Percentiles rank a stretch among this genome's conserved stretches.
Evolutionary conservation across 2,113 vertebrate genomes (phyloP).

Genomic region (Eonycteris spelaea): DNA sequence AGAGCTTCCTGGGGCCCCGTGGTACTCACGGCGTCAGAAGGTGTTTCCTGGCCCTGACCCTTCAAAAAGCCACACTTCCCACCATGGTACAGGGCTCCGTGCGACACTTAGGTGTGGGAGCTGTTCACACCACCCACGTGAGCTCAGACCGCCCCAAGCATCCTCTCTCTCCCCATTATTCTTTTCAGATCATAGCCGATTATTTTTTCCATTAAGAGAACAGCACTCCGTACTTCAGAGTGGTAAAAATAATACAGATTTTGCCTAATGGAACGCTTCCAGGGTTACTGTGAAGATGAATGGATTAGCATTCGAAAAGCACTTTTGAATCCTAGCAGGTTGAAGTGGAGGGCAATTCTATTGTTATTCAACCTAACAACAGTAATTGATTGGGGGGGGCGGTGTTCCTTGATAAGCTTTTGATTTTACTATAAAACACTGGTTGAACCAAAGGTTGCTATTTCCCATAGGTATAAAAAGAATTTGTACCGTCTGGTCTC

Average conservation of each 20-base stretch:
- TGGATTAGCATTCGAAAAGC: not conserved
- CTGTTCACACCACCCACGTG: not conserved
- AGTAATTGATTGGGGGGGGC: not conserved
- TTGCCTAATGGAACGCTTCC: not conserved
- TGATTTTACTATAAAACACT: not conserved
- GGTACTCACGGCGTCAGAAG: not conserved
- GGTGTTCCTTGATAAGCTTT: not conserved
- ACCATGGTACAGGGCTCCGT: fast-evolving
- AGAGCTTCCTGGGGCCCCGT: not conserved
- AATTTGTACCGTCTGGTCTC: not conserved
- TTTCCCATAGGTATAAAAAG: not conserved
- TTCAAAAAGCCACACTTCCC: not conserved
- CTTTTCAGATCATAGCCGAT: not conserved
- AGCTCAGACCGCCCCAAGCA: not conserved
- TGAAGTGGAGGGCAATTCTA: not conserved
- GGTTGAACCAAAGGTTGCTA: not conserved
- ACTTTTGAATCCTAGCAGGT: not conserved
- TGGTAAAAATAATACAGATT: not conserved
- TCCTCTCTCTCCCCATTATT: not conserved
- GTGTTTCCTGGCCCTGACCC: not conserved
- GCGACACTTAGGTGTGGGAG: not conserved
- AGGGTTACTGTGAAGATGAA: not conserved
- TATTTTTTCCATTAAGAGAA: conserved; percentile 14
- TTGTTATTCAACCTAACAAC: not conserved
- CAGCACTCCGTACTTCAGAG: not conserved